Percentiles rank a stretch among this genome's conserved stretches.
Conservation (phyloP, 1,140 invertebrate genomes). For the Polypedilum vanderplanki region DNA sequence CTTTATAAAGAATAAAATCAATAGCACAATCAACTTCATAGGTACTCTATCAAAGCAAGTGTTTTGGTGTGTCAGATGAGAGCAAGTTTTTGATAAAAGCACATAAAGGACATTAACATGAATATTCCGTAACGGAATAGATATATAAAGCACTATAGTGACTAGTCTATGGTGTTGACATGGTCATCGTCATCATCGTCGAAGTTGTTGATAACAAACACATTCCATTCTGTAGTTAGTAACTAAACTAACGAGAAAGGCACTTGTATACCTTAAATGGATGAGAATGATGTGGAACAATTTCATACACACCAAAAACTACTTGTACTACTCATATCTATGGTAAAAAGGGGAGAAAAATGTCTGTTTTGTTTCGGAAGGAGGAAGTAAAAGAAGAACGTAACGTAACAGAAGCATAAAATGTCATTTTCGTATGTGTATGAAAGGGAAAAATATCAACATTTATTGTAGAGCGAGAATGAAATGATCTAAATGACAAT, state of each 20-base stretch:
- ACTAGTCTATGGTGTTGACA: not conserved
- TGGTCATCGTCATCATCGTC: not conserved
- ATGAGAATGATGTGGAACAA: not conserved
- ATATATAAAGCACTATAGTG: not conserved
- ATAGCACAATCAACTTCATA: too few species aligned
- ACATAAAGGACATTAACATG: slow-evolving; percentile 9
- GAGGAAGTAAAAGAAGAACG: not conserved
- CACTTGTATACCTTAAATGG: slow-evolving; percentile 12
- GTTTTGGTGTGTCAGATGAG: too few species aligned
- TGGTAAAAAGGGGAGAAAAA: not conserved
- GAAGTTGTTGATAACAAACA: slow-evolving; percentile 23
- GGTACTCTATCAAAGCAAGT: too few species aligned
- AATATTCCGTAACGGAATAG: not conserved
- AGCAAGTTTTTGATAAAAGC: not conserved
- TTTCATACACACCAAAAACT: not conserved
- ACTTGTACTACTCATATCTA: slow-evolving; percentile 1
- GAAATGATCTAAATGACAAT: slow-evolving; percentile 19
- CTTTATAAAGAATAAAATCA: too few species aligned
- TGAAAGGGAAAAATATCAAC: too few species aligned
- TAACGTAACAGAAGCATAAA: not conserved
- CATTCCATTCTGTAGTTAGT: slow-evolving; percentile 12
- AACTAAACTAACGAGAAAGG: not conserved
- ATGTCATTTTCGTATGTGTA: not conserved
- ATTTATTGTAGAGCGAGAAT: not conserved
- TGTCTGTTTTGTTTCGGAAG: too few species aligned